Conservation (phyloP, 2,113 vertebrate genomes). For the Ceyx margarethae region DNA sequence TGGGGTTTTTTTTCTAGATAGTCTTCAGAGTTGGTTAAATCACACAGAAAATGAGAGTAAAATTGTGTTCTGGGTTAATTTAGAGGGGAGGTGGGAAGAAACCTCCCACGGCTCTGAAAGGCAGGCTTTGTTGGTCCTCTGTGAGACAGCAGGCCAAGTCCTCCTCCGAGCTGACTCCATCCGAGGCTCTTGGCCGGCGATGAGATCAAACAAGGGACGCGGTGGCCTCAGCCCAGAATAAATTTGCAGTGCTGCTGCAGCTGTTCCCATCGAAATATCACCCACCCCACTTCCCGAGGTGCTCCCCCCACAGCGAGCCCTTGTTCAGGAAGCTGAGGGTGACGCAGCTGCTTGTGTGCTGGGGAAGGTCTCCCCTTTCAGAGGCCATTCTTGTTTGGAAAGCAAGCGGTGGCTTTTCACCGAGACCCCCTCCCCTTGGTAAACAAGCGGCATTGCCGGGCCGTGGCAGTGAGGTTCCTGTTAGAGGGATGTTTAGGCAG, state of each 20-base stretch:
- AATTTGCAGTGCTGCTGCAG: not conserved
- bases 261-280: not conserved
- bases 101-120: not conserved
- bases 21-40: not conserved
- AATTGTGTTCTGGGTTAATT: not conserved
- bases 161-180: not conserved
- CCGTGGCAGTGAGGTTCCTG: not conserved
- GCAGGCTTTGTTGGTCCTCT: slow-evolving; percentile 9
- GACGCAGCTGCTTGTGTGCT: not conserved
- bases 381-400: not conserved
- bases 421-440: slow-evolving; percentile 23
- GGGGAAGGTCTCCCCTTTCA: not conserved
- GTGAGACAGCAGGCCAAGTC: not conserved
- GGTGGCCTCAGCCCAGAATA: slow-evolving; percentile 36
- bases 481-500: not conserved
- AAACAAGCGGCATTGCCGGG: not conserved
- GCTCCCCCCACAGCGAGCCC: not conserved
- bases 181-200: not conserved
- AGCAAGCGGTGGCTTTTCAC: not conserved
- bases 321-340: slow-evolving; percentile 1
- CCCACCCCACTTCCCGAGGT: not conserved
- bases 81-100: not conserved
- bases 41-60: not conserved
- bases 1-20: not conserved
- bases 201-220: slow-evolving; percentile 6